phyloP scores from a whole-genome alignment of 1,140 invertebrate genomes.

The Subanguina moxae region DNA sequence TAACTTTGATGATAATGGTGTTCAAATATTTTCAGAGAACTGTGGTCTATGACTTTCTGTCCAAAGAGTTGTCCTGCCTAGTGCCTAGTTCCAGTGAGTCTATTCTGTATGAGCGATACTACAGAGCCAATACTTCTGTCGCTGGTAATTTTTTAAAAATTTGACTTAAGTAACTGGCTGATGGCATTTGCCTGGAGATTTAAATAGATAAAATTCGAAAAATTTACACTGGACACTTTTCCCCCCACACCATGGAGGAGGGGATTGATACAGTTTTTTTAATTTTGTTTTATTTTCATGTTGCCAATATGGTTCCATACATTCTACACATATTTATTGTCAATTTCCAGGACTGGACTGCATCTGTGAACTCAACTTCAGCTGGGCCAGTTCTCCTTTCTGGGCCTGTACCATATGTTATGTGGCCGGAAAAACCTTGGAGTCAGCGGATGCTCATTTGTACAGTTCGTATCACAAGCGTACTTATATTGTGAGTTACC shows the following conservation, averaged over 20 bases:
- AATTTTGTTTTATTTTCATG: too few species aligned
- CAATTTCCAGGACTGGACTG: slow-evolving; percentile 22
- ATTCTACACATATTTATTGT: too few species aligned
- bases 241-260: too few species aligned
- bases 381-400: slow-evolving; percentile 21
- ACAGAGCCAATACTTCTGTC: slow-evolving; percentile 23
- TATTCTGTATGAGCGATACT: slow-evolving; percentile 24
- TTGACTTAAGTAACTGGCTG: too few species aligned
- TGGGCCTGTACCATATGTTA: slow-evolving; percentile 35
- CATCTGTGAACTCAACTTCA: slow-evolving; percentile 34
- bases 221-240: too few species aligned
- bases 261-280: too few species aligned
- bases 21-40: slow-evolving; percentile 26
- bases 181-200: neutral
- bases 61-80: slow-evolving; percentile 23
- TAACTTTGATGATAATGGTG: slow-evolving; percentile 8
- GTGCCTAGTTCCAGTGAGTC: slow-evolving; percentile 23
- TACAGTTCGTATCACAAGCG: slow-evolving; percentile 26
- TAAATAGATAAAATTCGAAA: too few species aligned
- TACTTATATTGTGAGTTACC: slow-evolving; percentile 20
- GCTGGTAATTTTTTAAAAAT: slow-evolving; percentile 9
- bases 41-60: slow-evolving; percentile 33
- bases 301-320: too few species aligned
- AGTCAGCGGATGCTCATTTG: slow-evolving; percentile 28
- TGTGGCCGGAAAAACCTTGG: slow-evolving; percentile 26